Base-by-base conservation (phyloP, 2,888 invertebrate genomes). In the Eulithis testata region DNA sequence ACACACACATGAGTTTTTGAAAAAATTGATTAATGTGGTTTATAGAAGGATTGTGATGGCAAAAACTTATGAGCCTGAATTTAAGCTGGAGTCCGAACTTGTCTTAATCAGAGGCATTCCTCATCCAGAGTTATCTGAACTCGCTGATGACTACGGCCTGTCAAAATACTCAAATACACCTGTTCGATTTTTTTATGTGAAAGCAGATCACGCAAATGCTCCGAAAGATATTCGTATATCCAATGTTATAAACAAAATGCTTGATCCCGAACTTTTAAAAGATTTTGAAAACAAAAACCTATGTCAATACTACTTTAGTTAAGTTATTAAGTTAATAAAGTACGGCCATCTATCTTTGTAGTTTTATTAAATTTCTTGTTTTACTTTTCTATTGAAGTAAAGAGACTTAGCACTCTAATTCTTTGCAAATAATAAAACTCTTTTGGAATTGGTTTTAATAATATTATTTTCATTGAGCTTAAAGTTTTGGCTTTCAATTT, bases 71-170 rank as follows among this genome's bases (percentile, higher is more conserved):
- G 60, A 75, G 9, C 81, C 82, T 2, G 58, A 70, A 7, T 71
- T 78, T 4, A 76, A 68, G 44, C 59, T 83, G 21, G 66, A 80
- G 45, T 84, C 82, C 0, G 71, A 82, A 58, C 11, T 84, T 5
- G 70, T 84, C 4, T 73, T 84, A 3, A 70, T 84, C 8, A 80
- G 73, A 66, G 79, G 80, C 0, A 63, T 69, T 11, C 70, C 76
- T 59, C 75, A 80, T 69, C 76, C 79, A 0, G 68, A 73, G 11
- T 63, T 74, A 11, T 63, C 43, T 0, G 54, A 60, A 8, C 66
- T 82, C 0, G 60, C 69, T 2, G 62, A 76, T 40, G 82, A 83
- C 58, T 82, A 82, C 53, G 73, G 74, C 21, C 58, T 83, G 5
- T 76, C 79, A 0, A 73, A 74, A 43, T 79, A 78, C 37, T 72